phyloP scores from a whole-genome alignment of 2,113 vertebrate species.

The Rafetus swinhoei region DNA sequence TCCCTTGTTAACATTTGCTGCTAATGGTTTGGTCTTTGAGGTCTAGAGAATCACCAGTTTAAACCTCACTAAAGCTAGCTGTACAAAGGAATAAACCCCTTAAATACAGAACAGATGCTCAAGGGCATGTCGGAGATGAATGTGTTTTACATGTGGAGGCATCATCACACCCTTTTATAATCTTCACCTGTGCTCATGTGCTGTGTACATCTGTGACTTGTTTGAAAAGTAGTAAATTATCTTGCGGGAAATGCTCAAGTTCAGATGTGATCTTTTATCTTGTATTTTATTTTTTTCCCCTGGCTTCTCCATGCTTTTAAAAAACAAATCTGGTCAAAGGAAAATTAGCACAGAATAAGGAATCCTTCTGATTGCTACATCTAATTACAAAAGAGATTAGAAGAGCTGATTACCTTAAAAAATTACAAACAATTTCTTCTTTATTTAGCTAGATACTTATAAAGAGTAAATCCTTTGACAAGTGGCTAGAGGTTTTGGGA shows the following conservation, averaged over 20 bases:
- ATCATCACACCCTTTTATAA: background rate
- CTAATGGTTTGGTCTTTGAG: rapidly evolving
- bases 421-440: background rate
- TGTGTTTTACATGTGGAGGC: background rate
- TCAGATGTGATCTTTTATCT: background rate
- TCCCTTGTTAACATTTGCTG: background rate
- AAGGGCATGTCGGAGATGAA: background rate
- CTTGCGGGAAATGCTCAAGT: background rate
- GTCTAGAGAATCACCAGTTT: background rate
- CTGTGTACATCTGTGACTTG: slow-evolving; percentile 10
- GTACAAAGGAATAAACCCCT: background rate
- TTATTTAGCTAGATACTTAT: background rate
- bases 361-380: slow-evolving; percentile 7
- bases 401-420: background rate
- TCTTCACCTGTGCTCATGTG: slow-evolving; percentile 1
- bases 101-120: background rate
- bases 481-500: background rate
- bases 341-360: background rate
- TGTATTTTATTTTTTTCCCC: slow-evolving; percentile 10
- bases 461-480: background rate
- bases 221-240: slow-evolving; percentile 2
- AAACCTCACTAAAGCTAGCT: background rate
- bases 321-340: background rate
- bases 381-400: slow-evolving; percentile 4
- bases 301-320: background rate